A percentile compares a stretch with the other conserved stretches of the same genome.
Conservation (phyloP, 2,113 vertebrate species). For the Phalacrocorax pelagicus region DNA sequence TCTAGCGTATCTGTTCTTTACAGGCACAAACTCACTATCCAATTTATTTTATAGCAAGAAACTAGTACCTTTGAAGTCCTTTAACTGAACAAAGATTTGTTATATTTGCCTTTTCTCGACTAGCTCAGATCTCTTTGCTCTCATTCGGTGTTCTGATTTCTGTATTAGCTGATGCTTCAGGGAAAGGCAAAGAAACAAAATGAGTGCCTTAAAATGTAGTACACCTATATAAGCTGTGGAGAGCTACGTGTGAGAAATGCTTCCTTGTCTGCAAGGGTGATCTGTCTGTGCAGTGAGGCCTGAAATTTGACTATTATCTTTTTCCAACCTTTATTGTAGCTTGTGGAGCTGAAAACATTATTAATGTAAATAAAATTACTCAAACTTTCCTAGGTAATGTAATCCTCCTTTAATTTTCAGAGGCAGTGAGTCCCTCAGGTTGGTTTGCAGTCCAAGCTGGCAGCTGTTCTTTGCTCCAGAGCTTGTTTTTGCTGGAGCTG, state of each 20-base stretch:
- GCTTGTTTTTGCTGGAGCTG: background rate
- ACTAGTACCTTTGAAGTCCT: background rate
- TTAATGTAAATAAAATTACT: slow-evolving; percentile 47
- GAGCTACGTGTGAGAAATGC: background rate
- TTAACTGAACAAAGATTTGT: background rate
- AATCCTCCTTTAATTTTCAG: background rate
- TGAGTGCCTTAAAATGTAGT: background rate
- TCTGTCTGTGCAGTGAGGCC: background rate
- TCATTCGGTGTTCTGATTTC: background rate
- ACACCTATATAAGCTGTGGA: background rate
- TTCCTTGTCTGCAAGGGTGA: background rate
- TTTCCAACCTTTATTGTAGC: background rate
- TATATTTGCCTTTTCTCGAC: background rate
- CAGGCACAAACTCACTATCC: background rate
- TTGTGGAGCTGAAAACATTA: slow-evolving; percentile 32
- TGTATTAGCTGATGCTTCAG: background rate
- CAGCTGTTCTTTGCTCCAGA: background rate
- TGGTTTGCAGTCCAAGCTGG: background rate
- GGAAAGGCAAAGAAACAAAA: background rate
- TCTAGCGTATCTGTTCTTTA: background rate
- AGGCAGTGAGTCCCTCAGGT: background rate
- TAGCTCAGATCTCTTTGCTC: background rate
- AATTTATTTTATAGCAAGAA: background rate
- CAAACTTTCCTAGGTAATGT: background rate
- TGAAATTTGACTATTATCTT: slow-evolving; percentile 48